Evolutionary conservation across 2,113 vertebrate species (phyloP), one percentile per base, ranked within the genome.

Genomic region (Ochotona curzoniae): DNA sequence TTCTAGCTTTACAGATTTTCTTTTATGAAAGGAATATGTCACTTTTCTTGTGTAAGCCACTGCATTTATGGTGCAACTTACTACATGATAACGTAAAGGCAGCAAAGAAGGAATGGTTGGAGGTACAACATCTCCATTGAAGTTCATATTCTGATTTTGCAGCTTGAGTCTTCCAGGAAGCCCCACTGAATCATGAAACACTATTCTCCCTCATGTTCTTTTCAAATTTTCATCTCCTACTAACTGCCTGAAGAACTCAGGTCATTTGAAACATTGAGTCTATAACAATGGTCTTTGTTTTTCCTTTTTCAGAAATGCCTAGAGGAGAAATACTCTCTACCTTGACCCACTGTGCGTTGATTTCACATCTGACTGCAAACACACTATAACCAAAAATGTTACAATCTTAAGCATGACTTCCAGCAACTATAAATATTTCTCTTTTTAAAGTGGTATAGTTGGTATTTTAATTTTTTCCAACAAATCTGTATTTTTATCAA

Each of bases 301-400:
- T 78, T 70, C 47, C 73, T 89, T 94, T 93, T 95, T 47, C n/a
- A 95, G 81, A 85, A 96, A 97, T 93, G 78, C 74, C 96, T 96
- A 76, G 26, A 95, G 91, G 83, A 96, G 75, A 92, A 96, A 96
- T 60, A 93, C 91, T 96, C 82, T 97, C 96, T 97, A 90, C 96
- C 69, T 93, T 96, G 88, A 97, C 85, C 93, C 88, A 66, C 3
- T 82, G 84, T 95, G 96, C 69, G 88, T 92, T 97, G 95, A 93
- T 96, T 97, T 96, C 84, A 97, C 93, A 97, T 89, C 87, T 96
- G 67, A 80, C 93, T 96, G 92, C 90, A 95, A 96, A 97, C n/a
- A 94, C 21, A 38, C 66, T 87, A 89, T 85, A 89, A 74, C 75
- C 80, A 75, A 79, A 92, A 96, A 96, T 89, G 63, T 70, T 92